Conservation (phyloP, 2,797 vertebrate species). For the Microctenopoma steveboyesi region DNA sequence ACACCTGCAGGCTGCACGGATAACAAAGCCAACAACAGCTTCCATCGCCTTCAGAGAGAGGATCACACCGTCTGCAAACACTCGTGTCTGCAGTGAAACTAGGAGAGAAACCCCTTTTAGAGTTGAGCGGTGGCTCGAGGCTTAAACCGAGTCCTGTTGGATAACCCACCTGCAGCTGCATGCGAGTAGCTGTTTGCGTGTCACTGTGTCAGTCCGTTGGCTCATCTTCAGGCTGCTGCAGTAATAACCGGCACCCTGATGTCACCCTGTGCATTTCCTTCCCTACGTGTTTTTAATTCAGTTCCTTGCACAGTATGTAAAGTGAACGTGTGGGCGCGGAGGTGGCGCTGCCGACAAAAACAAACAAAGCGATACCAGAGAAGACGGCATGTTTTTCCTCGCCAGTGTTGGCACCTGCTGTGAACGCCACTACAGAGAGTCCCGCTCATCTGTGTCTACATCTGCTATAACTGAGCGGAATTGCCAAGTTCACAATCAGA, state of each 20-base stretch:
- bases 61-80: constrained; percentile 31
- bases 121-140: not conserved
- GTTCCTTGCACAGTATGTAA: constrained; percentile 8
- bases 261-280: not conserved
- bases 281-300: not conserved
- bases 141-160: not conserved
- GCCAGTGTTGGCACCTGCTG: constrained; percentile 23
- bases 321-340: constrained; percentile 25
- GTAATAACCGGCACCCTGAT: not conserved
- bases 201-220: not conserved
- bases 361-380: constrained; percentile 26
- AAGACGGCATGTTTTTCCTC: constrained; percentile 32
- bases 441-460: not conserved
- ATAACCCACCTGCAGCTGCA: not conserved
- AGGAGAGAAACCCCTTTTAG: constrained; percentile 15
- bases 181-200: not conserved
- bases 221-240: not conserved
- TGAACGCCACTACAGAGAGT: constrained; percentile 19
- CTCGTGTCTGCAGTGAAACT: constrained; percentile 1
- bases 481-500: not conserved
- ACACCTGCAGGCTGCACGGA: constrained; percentile 23
- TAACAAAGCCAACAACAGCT: constrained; percentile 46
- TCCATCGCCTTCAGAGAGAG: constrained; percentile 39
- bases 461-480: not conserved
- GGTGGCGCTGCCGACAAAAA: constrained; percentile 14